Evolutionary conservation across 1,140 invertebrate species (phyloP).

Genomic region (Ericerus pela): DNA sequence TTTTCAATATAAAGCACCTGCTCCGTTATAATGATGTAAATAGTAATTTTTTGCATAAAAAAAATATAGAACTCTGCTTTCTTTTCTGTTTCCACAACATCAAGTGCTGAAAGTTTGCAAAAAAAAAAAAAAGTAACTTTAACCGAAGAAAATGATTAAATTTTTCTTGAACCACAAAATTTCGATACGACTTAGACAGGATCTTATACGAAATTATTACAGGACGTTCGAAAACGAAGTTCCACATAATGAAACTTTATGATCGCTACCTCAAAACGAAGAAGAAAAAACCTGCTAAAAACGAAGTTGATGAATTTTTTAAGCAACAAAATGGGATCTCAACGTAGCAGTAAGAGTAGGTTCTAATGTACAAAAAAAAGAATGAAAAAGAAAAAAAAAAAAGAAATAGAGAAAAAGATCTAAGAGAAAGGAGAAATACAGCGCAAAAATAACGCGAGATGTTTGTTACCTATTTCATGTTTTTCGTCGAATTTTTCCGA

Average conservation of each 20-base stretch:
- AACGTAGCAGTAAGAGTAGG: no score
- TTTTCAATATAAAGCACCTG: no score
- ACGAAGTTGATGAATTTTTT: slow-evolving; percentile 10
- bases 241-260: slow-evolving; percentile 10
- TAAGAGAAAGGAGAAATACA: slow-evolving; percentile 4
- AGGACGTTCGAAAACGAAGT: not conserved
- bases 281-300: no score
- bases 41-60: no score
- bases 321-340: slow-evolving; percentile 4
- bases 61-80: not conserved
- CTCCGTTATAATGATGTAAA: no score
- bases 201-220: not conserved
- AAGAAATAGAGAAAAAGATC: no score
- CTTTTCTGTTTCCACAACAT: not conserved
- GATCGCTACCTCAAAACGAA: no score
- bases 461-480: slow-evolving; percentile 5
- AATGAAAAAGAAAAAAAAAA: no score
- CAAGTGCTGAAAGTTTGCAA: not conserved
- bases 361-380: no score
- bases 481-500: slow-evolving; percentile 1
- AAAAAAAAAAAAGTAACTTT: not conserved
- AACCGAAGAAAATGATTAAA: not conserved
- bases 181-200: not conserved
- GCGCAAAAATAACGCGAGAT: not conserved
- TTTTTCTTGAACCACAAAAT: not conserved